These are phyloP conservation scores for Proteles cristata DNA, from an alignment of 2,113 vertebrate species.

Conservation along the genomic window DNA sequence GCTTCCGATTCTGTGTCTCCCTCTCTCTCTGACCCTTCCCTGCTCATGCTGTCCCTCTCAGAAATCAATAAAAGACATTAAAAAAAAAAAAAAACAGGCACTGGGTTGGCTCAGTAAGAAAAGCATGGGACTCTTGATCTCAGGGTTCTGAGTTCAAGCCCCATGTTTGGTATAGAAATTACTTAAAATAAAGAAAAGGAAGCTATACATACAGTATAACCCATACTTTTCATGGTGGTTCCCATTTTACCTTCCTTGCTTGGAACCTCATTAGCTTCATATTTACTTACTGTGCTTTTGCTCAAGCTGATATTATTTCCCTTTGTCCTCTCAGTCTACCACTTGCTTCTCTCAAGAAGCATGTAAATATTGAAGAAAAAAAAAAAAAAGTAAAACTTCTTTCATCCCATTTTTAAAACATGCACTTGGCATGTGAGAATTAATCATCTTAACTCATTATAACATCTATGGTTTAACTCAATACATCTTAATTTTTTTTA, in stretches of 20 bases:
- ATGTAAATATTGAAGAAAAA: not conserved
- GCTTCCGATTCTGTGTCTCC: no score
- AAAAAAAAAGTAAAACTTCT: not conserved
- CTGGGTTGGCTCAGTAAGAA: not conserved
- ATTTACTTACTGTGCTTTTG: not conserved
- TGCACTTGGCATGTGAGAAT: constrained; percentile 4
- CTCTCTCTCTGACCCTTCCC: no score
- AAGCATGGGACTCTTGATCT: no score
- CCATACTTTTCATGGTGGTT: not conserved
- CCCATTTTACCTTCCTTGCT: not conserved
- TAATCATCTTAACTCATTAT: not conserved
- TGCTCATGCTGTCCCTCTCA: no score
- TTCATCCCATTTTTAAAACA: not conserved
- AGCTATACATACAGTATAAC: not conserved
- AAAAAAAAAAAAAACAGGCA: not conserved
- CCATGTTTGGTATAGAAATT: no score
- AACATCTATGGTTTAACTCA: not conserved
- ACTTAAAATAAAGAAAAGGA: not conserved
- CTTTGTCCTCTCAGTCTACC: not conserved
- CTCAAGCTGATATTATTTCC: not conserved
- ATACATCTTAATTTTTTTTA: not conserved
- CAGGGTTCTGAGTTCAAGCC: no score
- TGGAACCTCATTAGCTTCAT: not conserved
- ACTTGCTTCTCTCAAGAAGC: not conserved
- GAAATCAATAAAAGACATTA: no score